phyloP scores from a whole-genome alignment of 2,113 vertebrate genomes.

The Brachyistius frenatus region DNA sequence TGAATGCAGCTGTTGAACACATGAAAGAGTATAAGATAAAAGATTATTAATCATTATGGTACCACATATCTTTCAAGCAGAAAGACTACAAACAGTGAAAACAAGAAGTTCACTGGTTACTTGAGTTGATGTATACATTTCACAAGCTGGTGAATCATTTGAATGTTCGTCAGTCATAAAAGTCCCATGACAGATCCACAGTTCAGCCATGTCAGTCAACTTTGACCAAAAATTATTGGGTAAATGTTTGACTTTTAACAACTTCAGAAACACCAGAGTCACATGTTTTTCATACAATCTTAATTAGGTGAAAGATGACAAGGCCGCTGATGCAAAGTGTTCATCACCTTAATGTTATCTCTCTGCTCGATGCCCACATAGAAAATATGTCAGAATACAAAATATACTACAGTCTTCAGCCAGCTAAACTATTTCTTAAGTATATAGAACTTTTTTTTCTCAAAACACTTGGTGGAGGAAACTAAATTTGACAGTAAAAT shows the following conservation, averaged over 20 bases:
- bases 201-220: slow-evolving; percentile 16
- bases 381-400: no score
- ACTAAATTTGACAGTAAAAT: no score
- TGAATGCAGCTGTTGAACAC: no score
- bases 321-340: not conserved
- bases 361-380: no score
- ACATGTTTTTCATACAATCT: slow-evolving; percentile 34
- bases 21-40: no score
- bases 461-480: no score
- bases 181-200: slow-evolving; percentile 64
- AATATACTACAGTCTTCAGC: no score
- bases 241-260: slow-evolving; percentile 80
- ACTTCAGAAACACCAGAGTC: slow-evolving; percentile 38
- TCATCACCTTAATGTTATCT: not conserved
- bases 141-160: slow-evolving; percentile 3
- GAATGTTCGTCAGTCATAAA: slow-evolving; percentile 62
- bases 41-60: no score
- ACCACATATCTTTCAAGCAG: no score
- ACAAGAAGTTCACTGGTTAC: slow-evolving; percentile 12
- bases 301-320: not conserved
- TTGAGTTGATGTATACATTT: not conserved
- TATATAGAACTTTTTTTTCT: not conserved
- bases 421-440: not conserved
- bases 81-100: not conserved
- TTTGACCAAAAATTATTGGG: slow-evolving; percentile 20